Evolutionary conservation across 2,113 vertebrate species (phyloP).

Genomic region (Nesoenas mayeri): DNA sequence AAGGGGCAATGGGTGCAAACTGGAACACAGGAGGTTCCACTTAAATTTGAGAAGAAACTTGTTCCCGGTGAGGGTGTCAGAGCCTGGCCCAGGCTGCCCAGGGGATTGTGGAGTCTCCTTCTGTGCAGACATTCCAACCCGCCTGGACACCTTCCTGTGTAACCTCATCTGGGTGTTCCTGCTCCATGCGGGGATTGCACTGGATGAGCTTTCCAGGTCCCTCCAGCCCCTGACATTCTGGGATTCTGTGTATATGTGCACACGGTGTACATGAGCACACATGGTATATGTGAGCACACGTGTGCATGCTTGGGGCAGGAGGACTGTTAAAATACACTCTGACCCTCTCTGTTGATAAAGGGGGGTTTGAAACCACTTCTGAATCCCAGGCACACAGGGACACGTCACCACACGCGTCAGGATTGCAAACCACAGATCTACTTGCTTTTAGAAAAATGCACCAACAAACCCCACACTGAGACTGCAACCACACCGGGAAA

Average conservation of each 20-base stretch:
- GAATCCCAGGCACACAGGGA: background rate
- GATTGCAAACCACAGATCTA: background rate
- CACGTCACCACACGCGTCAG: fast-evolving
- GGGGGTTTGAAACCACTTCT: background rate
- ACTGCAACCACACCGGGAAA: background rate
- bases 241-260: background rate
- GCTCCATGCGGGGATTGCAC: too few species aligned
- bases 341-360: background rate
- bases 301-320: background rate
- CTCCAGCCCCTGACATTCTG: too few species aligned
- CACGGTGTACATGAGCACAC: background rate
- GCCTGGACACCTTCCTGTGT: too few species aligned
- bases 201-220: too few species aligned
- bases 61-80: too few species aligned
- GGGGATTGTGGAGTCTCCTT: too few species aligned
- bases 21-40: too few species aligned
- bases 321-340: background rate
- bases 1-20: too few species aligned
- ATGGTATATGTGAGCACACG: background rate
- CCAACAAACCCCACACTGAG: background rate
- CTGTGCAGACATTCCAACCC: too few species aligned
- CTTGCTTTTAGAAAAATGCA: background rate
- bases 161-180: too few species aligned
- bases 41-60: too few species aligned
- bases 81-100: too few species aligned